Percentiles rank a stretch among this genome's conserved stretches.
These are phyloP conservation scores for Peromyscus aztecus DNA, from an alignment of 2,797 vertebrate species.

Conservation along the genomic window DNA sequence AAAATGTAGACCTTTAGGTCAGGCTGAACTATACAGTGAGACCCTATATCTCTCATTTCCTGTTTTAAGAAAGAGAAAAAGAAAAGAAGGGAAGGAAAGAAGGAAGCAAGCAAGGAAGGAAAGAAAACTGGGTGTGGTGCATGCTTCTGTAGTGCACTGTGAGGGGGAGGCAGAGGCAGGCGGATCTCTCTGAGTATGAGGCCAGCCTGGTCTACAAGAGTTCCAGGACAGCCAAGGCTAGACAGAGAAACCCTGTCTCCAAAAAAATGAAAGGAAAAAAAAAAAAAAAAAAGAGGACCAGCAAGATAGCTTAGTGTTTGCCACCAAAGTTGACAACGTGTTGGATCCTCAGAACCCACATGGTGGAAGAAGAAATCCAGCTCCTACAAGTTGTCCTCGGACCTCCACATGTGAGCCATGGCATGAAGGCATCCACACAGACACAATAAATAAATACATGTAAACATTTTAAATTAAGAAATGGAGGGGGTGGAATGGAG, in stretches of 20 bases:
- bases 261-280: no score
- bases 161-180: not conserved
- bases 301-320: not conserved
- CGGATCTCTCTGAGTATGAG: no score
- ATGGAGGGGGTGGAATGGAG: not conserved
- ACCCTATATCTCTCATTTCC: not conserved
- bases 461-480: not conserved
- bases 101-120: not conserved
- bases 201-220: no score
- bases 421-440: not conserved
- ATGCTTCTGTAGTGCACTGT: not conserved
- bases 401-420: not conserved
- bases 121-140: not conserved
- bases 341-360: not conserved
- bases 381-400: not conserved
- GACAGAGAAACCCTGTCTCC: no score
- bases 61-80: not conserved
- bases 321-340: not conserved
- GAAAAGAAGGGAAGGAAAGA: accelerated
- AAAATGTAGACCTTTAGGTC: not conserved
- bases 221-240: no score
- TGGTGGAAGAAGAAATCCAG: not conserved
- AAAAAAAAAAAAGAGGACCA: not conserved
- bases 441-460: not conserved
- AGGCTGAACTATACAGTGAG: not conserved